Base-by-base conservation (phyloP, 2,797 vertebrate genomes). In the Callimico goeldii region DNA sequence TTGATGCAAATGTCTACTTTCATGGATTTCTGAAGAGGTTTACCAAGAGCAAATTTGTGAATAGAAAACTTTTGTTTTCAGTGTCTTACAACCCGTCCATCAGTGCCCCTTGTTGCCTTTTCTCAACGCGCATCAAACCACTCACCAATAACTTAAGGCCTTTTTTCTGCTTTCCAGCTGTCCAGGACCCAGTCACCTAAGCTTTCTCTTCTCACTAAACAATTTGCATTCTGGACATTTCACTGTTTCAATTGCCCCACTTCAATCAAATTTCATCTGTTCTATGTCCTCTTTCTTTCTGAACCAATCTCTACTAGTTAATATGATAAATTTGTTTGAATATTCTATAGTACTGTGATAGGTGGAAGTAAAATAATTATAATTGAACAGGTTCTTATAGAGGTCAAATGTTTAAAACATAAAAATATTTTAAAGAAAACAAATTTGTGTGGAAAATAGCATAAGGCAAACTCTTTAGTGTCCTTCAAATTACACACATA, bases 1-100 rank as follows among this genome's bases (percentile, higher is more conserved):
- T 92, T 94, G 87, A 75, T 90, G 52, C 76, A 94, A 95, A 83
- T 95, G 43, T 75, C 61, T 55, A 88, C 46, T 94, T 92, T 92
- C 2, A 79, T 61, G 64, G 92, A 41, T 77, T 92, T 88, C 70
- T 88, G 43, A 96, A 90, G 77, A 83, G 52, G 33, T 79, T 87
- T 90, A 79, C 26, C 33, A 86, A 82, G 43, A 55, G 55, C 46
- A 93, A 90, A 93, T 90, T 55, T 87, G 28, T 70, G 36, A 96
- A 86, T 82, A 90, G 89, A 90, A 92, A 77, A 57, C 46, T 87
- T 70, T 90, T 82, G 75, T 52, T 94, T 95, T 92, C 8, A 14
- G 22, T 90, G 64, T 36, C 36, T 92, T 95, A 22, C 50, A 83
- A 87, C 39, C 52, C 41, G 26, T 85, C 76, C 79, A 87, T 92